Percentiles rank a stretch among this genome's conserved stretches.
Evolutionary conservation across 2,113 vertebrate genomes (phyloP).

Genomic region (Callocephalon fimbriatum): DNA sequence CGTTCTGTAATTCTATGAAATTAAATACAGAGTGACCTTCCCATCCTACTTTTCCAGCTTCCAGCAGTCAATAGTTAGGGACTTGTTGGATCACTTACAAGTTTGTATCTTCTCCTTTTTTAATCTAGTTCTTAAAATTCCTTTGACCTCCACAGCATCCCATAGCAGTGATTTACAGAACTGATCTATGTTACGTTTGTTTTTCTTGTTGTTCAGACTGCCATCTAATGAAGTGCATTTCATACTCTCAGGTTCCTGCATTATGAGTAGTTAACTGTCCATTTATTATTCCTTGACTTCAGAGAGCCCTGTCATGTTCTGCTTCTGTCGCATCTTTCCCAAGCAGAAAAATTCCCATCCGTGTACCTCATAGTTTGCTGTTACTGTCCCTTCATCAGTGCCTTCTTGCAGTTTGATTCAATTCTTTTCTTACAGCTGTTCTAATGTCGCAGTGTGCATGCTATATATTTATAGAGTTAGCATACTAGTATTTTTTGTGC

Average conservation of each 20-base stretch:
- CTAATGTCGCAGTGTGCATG: fast-evolving
- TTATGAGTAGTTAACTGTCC: background rate
- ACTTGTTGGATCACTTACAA: background rate
- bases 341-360: background rate
- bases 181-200: background rate
- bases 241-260: background rate
- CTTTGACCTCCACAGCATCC: background rate
- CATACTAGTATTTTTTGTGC: background rate
- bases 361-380: background rate
- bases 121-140: background rate
- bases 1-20: background rate
- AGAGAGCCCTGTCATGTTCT: background rate
- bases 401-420: background rate
- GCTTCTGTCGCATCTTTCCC: background rate
- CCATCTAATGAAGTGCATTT: background rate
- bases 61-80: background rate
- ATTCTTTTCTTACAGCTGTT: background rate
- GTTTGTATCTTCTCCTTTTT: background rate
- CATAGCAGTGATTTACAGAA: background rate
- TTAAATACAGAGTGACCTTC: background rate
- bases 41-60: background rate
- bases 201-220: background rate
- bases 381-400: background rate
- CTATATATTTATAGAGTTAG: background rate
- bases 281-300: background rate